Base-by-base conservation (phyloP, 2,888 invertebrate species). In the Ennomos fuscantarius region DNA sequence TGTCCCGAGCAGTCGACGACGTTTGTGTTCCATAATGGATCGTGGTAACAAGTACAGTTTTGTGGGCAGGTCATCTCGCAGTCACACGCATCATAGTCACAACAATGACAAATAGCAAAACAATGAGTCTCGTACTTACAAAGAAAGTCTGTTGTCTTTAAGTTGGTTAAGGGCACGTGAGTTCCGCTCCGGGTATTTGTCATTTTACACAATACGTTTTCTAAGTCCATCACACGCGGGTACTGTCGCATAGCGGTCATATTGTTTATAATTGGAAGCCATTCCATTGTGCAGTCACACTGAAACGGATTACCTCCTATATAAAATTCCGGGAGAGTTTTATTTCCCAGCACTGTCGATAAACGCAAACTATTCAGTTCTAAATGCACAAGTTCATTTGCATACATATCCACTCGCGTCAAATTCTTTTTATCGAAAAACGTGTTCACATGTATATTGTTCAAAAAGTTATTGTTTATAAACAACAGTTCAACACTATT, bases 21-120 rank as follows among this genome's bases (percentile, higher is more conserved):
- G 86, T 97, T 98, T 50, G 97, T 97, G 72, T 96, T 96, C 97
- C 98, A 98, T 65, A 96, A 95, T 82, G 97, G 96, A 81, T 99
- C 98, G 85, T 98, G 97, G 89, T 97, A 98, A 86, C 99, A 99
- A 70, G 96, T 96, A 92, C 99, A 99, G 77, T 97, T 97, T 73
- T 95, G 94, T 34, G 99, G 99, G 80, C 99, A 99, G 65, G 97
- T 97, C 96, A 98, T 97, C 92, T 98, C 97, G 89, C 99, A 99
- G 87, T 98, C 98, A 87, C 99, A 99, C 62, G 97, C 97, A 81
- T 98, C 98, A 82, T 97, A 98, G 82, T 98, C 98, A 88, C 99
- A 99, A 88, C 99, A 99, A 83, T 97, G 97, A 87, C 99, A 99
- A 48, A 97, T 94, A 39, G 98, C 96, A 86, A 98, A 98, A 90